Percentiles rank a stretch among this genome's conserved stretches.
Conservation (phyloP, 2,888 invertebrate species). For the Eristalis tenax region DNA sequence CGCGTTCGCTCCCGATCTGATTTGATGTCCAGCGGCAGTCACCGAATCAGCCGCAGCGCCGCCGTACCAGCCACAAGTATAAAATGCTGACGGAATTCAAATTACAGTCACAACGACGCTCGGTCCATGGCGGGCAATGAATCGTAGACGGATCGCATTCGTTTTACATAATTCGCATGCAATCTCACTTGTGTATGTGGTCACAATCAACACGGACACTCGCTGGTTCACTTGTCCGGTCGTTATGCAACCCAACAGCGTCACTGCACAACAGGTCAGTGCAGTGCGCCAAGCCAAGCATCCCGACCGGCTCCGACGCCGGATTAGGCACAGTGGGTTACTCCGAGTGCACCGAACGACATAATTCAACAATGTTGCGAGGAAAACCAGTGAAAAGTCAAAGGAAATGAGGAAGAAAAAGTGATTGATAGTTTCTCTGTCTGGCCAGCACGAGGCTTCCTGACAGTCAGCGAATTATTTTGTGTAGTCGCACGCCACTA, state of each 20-base stretch:
- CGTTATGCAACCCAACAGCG: slow-evolving; percentile 32
- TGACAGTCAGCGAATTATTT: not conserved
- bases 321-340: slow-evolving; percentile 65
- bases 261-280: slow-evolving; percentile 43
- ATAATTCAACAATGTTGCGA: slow-evolving; percentile 27
- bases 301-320: slow-evolving; percentile 25
- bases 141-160: slow-evolving; percentile 27
- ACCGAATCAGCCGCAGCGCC: not conserved
- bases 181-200: slow-evolving; percentile 8
- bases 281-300: not conserved
- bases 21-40: slow-evolving; percentile 26
- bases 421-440: not conserved
- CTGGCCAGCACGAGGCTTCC: not conserved
- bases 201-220: slow-evolving; percentile 11
- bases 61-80: slow-evolving; percentile 14
- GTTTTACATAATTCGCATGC: slow-evolving; percentile 58
- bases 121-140: slow-evolving; percentile 18
- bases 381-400: not conserved
- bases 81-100: slow-evolving; percentile 49
- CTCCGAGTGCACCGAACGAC: slow-evolving; percentile 42
- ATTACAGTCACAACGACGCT: slow-evolving; percentile 31
- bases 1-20: slow-evolving; percentile 32
- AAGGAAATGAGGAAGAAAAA: slow-evolving; percentile 5
- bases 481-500: not conserved
- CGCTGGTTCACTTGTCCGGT: slow-evolving; percentile 1